Evolutionary conservation across 2,888 invertebrate species (phyloP).

Genomic region (Plemyria rubiginata): DNA sequence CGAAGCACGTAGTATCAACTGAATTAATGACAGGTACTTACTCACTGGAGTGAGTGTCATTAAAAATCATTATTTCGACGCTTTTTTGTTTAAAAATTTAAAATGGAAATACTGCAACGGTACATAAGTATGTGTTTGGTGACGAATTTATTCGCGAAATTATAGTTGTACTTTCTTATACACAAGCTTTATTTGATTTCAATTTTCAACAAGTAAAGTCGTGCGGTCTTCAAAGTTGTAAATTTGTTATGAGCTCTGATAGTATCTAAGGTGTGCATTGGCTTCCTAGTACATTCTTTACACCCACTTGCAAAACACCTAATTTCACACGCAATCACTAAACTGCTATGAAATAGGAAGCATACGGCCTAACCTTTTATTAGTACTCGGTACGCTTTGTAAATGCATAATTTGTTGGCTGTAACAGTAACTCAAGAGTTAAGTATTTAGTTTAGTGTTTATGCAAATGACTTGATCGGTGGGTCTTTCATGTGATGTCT

Average conservation of each 20-base stretch:
- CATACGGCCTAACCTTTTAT: slow-evolving; percentile 35
- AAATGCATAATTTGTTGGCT: not conserved
- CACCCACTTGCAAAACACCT: not conserved
- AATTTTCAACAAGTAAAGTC: no score
- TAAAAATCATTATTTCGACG: not conserved
- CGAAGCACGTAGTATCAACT: slow-evolving; percentile 1
- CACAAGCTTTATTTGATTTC: no score
- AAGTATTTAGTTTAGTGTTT: not conserved
- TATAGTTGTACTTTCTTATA: no score
- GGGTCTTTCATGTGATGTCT: not conserved
- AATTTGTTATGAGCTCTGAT: not conserved
- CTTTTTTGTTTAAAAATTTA: not conserved
- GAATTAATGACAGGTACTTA: slow-evolving; percentile 7
- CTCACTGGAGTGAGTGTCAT: slow-evolving; percentile 2
- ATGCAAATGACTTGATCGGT: not conserved
- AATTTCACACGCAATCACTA: slow-evolving; percentile 34
- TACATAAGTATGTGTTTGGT: not conserved
- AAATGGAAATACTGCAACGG: not conserved
- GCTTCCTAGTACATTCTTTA: slow-evolving; percentile 3
- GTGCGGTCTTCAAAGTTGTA: no score
- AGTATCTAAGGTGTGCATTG: not conserved
- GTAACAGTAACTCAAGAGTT: slow-evolving; percentile 1
- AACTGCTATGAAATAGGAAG: slow-evolving; percentile 37
- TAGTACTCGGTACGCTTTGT: slow-evolving; percentile 15
- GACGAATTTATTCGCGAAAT: no score